These are phyloP conservation scores for Helicoverpa armigera DNA, from an alignment of 1,140 invertebrate species.

Conservation along the genomic window DNA sequence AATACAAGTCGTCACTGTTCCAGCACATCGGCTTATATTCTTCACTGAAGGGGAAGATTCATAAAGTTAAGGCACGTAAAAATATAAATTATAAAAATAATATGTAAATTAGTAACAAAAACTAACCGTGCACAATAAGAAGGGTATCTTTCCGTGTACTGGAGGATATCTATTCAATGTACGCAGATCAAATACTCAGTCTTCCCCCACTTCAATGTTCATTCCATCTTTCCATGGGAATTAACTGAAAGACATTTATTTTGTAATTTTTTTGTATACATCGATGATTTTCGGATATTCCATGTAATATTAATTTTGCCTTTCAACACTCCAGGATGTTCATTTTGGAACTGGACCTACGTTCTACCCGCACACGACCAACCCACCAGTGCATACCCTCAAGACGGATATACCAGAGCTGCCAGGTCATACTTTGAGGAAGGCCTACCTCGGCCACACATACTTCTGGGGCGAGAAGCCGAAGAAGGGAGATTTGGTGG, in stretches of 20 bases:
- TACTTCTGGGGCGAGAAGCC: conserved; percentile 98
- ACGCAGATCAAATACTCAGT: neutral
- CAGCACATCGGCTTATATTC: conserved; percentile 98
- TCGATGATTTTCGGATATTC: neutral
- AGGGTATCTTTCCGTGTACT: too few species aligned
- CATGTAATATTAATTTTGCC: neutral
- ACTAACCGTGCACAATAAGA: neutral
- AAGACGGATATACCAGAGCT: conserved; percentile 94
- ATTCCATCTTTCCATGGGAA: neutral
- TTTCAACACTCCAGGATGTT: conserved; percentile 90
- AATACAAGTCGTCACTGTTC: conserved; percentile 97
- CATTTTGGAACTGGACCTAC: conserved; percentile 96
- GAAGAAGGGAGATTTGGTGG: conserved; percentile 93
- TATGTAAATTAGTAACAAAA: too few species aligned
- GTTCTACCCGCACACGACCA: conserved; percentile 92
- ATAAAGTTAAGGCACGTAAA: conserved; percentile 95
- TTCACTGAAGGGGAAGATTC: conserved; percentile 98
- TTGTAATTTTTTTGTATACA: neutral
- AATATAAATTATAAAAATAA: too few species aligned
- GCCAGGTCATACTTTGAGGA: conserved; percentile 92
- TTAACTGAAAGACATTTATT: neutral
- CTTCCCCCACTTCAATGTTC: neutral
- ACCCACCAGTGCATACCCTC: conserved; percentile 92
- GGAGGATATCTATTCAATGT: neutral
- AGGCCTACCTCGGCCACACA: conserved; percentile 95